Evolutionary conservation across 2,113 vertebrate species (phyloP).

Genomic region (Aplodontia rufa): DNA sequence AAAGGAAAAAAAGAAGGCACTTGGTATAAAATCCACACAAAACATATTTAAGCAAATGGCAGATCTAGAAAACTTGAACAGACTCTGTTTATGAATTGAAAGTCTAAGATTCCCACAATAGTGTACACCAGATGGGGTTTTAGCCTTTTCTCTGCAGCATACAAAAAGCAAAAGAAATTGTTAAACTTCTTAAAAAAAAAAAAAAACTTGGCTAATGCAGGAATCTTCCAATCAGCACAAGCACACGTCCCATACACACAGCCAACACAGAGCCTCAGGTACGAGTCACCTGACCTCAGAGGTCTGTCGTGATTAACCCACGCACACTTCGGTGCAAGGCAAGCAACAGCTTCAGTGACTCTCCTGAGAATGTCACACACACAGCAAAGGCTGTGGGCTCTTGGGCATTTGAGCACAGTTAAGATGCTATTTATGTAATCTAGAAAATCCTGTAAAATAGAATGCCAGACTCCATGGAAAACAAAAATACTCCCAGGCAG

Average conservation of each 20-base stretch:
- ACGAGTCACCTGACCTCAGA: neutral
- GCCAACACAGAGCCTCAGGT: neutral
- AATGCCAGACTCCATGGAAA: neutral
- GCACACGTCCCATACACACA: slow-evolving; percentile 18
- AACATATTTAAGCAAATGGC: slow-evolving; percentile 19
- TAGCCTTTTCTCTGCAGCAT: neutral
- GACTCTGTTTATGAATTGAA: slow-evolving; percentile 20
- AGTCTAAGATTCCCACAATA: neutral
- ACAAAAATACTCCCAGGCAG: slow-evolving; percentile 27
- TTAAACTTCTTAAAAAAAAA: neutral
- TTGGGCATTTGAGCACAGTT: neutral
- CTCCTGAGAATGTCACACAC: neutral
- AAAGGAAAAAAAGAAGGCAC: neutral
- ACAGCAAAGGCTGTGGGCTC: neutral
- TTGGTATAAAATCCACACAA: neutral
- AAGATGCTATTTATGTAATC: neutral
- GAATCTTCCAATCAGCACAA: slow-evolving; percentile 45
- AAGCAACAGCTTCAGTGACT: neutral
- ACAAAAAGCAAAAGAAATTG: neutral
- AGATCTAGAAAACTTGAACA: slow-evolving; percentile 1
- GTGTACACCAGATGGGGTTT: neutral
- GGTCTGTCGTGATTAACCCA: neutral
- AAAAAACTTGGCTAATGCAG: neutral
- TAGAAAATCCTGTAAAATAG: slow-evolving; percentile 11
- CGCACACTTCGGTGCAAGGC: neutral